These are phyloP conservation scores for Erynnis tages DNA, from an alignment of 2,888 invertebrate species.

Conservation along the genomic window DNA sequence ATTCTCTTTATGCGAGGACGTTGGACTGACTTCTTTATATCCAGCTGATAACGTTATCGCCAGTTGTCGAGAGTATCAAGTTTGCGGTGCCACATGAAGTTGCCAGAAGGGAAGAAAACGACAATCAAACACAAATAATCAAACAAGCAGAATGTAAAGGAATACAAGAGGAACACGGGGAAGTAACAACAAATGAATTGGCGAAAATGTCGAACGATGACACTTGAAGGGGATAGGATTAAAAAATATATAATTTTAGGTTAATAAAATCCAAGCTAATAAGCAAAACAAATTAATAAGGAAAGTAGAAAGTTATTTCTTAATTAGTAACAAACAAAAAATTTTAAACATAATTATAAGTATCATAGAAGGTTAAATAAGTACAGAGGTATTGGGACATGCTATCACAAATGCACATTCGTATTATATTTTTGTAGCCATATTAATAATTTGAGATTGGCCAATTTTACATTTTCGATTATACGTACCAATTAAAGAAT, in stretches of 20 bases:
- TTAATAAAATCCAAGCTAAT: conserved; percentile 31
- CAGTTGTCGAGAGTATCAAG: conserved; percentile 68
- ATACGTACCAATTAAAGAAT: conserved; percentile 33
- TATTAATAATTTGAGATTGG: conserved; percentile 39
- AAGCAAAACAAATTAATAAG: conserved; percentile 30
- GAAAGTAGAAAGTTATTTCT: conserved; percentile 8
- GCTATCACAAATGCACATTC: conserved; percentile 61
- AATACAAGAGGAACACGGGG: conserved; percentile 47
- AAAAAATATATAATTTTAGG: conserved; percentile 19
- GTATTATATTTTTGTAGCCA: conserved; percentile 55
- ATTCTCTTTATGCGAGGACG: conserved; percentile 83
- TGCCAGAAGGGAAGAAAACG: conserved; percentile 80
- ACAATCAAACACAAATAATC: conserved; percentile 73
- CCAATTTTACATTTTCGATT: conserved; percentile 25
- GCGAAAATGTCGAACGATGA: neutral
- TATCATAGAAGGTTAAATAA: conserved; percentile 40
- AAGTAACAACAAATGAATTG: conserved; percentile 14
- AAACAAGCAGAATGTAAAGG: conserved; percentile 62
- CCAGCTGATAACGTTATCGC: conserved; percentile 67
- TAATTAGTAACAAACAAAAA: conserved; percentile 21
- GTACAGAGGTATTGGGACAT: conserved; percentile 44
- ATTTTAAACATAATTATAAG: conserved; percentile 27
- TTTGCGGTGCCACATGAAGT: conserved; percentile 75
- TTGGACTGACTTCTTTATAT: conserved; percentile 79
- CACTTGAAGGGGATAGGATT: neutral